Evolutionary conservation across 2,888 invertebrate species (phyloP).

Genomic region (Nemotelus nigrinus): DNA sequence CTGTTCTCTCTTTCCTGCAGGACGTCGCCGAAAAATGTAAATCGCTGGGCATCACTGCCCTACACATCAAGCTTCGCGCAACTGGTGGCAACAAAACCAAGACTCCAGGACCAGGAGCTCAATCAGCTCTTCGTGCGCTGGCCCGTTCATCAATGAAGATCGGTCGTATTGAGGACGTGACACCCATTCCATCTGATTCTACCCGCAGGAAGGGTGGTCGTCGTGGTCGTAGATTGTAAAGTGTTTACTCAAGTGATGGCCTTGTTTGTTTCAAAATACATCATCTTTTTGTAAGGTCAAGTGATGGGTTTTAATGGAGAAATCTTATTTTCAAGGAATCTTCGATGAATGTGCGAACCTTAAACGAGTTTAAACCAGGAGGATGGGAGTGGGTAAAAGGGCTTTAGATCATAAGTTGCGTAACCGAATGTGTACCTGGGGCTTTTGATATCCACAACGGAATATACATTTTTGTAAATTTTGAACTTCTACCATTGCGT

Average conservation of each 20-base stretch:
- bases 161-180: slow-evolving; percentile 99
- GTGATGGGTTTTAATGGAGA: too few relatives aligned
- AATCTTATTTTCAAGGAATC: too few relatives aligned
- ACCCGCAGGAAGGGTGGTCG: slow-evolving; percentile 99
- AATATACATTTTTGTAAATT: too few relatives aligned
- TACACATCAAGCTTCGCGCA: slow-evolving; percentile 97
- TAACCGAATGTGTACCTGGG: too few relatives aligned
- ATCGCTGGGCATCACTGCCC: slow-evolving; percentile 93
- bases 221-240: slow-evolving; percentile 98
- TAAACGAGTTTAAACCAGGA: too few relatives aligned
- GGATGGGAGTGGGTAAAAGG: too few relatives aligned
- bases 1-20: slow-evolving; percentile 64
- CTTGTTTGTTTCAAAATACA: slow-evolving; percentile 23
- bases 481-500: too few relatives aligned
- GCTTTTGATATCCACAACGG: too few relatives aligned
- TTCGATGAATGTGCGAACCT: too few relatives aligned
- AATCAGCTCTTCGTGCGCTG: slow-evolving; percentile 96
- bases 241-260: slow-evolving; percentile 49
- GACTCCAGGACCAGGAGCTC: slow-evolving; percentile 98
- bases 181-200: slow-evolving; percentile 98
- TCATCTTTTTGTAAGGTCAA: slow-evolving; percentile 34
- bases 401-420: too few relatives aligned
- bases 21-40: slow-evolving; percentile 99
- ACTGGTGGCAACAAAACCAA: slow-evolving; percentile 99
- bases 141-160: slow-evolving; percentile 99